Evolutionary conservation across 2,797 vertebrate species (phyloP), one percentile per base, ranked within the genome.

Genomic region (Lophura swinhoii): DNA sequence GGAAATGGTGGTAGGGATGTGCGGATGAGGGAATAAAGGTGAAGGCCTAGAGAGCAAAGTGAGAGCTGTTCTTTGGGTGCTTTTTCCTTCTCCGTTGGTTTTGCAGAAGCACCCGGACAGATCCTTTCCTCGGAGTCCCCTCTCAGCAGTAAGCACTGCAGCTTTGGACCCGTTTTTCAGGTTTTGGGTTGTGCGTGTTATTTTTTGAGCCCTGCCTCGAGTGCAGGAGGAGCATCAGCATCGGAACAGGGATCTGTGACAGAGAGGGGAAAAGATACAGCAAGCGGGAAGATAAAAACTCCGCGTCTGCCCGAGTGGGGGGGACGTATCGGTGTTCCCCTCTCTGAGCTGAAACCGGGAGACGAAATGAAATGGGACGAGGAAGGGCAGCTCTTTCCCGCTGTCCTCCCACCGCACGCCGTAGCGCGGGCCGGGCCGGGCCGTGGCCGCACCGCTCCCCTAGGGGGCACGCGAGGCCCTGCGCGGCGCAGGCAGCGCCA

Each of bases 391-490:
- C 68, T 86, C 21, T 13, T 5, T 8, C 18, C 4, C 26, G 22
- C 43, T 35, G 69, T 21, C 12, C 3, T 33, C 31, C 31, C 55
- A 5, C 18, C 31, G n/a, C 55, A 13, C 31, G 13, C 18, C 20
- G 12, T 18, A n/a, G 31, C 55, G 31, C 55, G 31, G 9, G 53
- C 29, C 7, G 53, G 53, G 53, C 53, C 53, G 28, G 55, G 55
- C 55, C 55, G 55, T 56, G 31, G 55, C 55, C 53, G 29, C 53
- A n/a, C 31, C 53, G 68, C 55, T 24, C 92, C 93, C 95, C 93
- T 95, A 96, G 92, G 66, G 94, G 94, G 90, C 95, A 87, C 35
- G 68, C 94, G 88, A 72, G 75, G 69, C 75, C 88, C 85, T 53
- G 39, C 8, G 22, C 31, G 33, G 58, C 21, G 21, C 21, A 29